Base-by-base conservation (phyloP, 2,888 invertebrate species). In the Lithophane ornitopus region DNA sequence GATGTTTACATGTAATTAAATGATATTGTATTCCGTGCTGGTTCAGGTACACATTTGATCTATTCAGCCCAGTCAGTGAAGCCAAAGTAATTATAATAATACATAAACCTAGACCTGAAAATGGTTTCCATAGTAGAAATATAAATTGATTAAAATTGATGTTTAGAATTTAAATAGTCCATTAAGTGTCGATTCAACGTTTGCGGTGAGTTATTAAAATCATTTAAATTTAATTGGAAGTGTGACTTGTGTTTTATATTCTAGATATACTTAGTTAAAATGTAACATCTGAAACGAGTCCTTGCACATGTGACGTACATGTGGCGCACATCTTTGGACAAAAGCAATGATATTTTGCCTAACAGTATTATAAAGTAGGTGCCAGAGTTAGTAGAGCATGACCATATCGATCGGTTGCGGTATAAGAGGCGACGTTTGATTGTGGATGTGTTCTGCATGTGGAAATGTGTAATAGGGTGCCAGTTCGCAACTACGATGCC, bases 361-460 rank as follows among this genome's bases (percentile, higher is more conserved):
- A 92, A 92, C 94, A 94, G 94, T 94, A 94, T 94, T 94, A 94
- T 93, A 88, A 90, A 90, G 89, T 90, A 91, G 89, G 88, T 89
- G 89, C 87, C 89, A 86, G 86, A 83, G 85, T 83, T 80, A 87
- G 80, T 82, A 84, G 70, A 82, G 82, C 86, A 80, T 79, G 84
- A 82, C 87, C 86, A 85, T 77, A 74, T 78, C 72, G 76, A 81
- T 80, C 63, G 78, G 76, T 78, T 79, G 78, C 70, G 76, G 78
- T 81, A 39, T 74, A 71, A 71, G 75, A 81, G 78, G 41, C 63
- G 78, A 76, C 26, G 76, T 70, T 66, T 81, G 79, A 63, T 76
- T 82, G 85, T 82, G 82, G 78, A 80, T 79, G 80, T 76, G 74
- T 75, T 81, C 77, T 80, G 82, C 66, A 65, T 75, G 82, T 71